These are phyloP conservation scores for Helostoma temminkii DNA, from an alignment of 2,797 vertebrate genomes.

Conservation along the genomic window DNA sequence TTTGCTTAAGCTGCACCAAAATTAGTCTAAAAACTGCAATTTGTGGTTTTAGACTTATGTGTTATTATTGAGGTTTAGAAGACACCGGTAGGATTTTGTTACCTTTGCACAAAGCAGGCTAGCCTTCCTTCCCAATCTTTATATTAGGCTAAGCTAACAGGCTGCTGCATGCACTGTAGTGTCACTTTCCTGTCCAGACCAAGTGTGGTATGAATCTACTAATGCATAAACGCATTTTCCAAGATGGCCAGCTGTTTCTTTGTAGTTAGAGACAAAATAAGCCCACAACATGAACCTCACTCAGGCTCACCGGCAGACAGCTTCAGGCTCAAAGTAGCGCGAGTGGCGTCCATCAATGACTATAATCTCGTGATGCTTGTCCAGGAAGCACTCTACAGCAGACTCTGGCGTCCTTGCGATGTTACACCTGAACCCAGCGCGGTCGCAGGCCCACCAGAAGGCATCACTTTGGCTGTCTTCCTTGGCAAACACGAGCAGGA, in stretches of 20 bases:
- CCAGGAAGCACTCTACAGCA: conserved; percentile 92
- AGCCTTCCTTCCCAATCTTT: no score
- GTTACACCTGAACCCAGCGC: conserved; percentile 92
- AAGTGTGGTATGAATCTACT: background rate
- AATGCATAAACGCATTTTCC: background rate
- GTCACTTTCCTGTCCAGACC: background rate
- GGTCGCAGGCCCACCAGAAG: conserved; percentile 97
- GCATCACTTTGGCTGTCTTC: conserved; percentile 96
- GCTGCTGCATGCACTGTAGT: no score
- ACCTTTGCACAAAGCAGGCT: no score
- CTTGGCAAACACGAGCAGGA: conserved; percentile 94
- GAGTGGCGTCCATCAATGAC: conserved; percentile 91
- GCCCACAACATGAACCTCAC: no score
- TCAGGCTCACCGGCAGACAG: conserved; percentile 89
- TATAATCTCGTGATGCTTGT: conserved; percentile 96
- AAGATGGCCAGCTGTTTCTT: background rate
- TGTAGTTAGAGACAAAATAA: no score
- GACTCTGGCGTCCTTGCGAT: conserved; percentile 92
- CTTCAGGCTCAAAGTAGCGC: conserved; percentile 90
- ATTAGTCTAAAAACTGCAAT: no score
- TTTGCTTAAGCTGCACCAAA: background rate
- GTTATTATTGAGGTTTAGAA: no score
- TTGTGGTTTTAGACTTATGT: no score
- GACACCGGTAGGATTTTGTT: no score
- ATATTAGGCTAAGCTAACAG: background rate